Evolutionary conservation across 2,888 invertebrate genomes (phyloP).

Genomic region (Cistogaster globosa): DNA sequence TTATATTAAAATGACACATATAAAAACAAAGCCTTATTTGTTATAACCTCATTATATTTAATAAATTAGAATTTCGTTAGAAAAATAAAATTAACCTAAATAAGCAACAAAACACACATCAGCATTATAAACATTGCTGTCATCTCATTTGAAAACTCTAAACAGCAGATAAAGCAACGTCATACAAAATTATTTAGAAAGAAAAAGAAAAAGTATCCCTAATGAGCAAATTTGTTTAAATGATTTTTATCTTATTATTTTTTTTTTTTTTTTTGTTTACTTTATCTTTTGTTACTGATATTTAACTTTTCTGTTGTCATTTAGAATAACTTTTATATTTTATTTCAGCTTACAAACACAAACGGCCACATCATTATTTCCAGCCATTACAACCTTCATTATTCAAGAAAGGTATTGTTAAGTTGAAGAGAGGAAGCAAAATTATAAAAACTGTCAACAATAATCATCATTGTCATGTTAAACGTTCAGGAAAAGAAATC

Average conservation of each 20-base stretch:
- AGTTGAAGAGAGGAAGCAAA: neutral
- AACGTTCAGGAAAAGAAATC: neutral
- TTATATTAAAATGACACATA: neutral
- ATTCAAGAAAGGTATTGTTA: conserved; percentile 19
- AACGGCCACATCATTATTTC: conserved; percentile 11
- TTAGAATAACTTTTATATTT: conserved; percentile 33
- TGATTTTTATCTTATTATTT: conserved; percentile 41
- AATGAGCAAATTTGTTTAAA: conserved; percentile 70
- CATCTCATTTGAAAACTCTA: neutral
- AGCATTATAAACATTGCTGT: neutral
- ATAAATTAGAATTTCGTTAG: conserved; percentile 10
- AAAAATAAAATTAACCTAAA: neutral
- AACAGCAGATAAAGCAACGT: conserved; percentile 5
- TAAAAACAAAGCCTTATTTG: neutral
- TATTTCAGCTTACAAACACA: conserved; percentile 12
- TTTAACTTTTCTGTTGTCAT: conserved; percentile 38
- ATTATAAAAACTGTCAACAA: conserved; percentile 59
- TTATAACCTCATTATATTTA: conserved; percentile 5
- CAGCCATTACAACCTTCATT: conserved; percentile 5
- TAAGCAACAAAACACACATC: neutral
- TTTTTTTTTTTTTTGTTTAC: conserved; percentile 30
- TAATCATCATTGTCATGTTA: conserved; percentile 51
- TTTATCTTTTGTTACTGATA: conserved; percentile 12
- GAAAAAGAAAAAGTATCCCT: conserved; percentile 15
- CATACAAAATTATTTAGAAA: neutral